Evolutionary conservation across 2,797 vertebrate genomes (phyloP).

Genomic region (Myotis daubentonii): DNA sequence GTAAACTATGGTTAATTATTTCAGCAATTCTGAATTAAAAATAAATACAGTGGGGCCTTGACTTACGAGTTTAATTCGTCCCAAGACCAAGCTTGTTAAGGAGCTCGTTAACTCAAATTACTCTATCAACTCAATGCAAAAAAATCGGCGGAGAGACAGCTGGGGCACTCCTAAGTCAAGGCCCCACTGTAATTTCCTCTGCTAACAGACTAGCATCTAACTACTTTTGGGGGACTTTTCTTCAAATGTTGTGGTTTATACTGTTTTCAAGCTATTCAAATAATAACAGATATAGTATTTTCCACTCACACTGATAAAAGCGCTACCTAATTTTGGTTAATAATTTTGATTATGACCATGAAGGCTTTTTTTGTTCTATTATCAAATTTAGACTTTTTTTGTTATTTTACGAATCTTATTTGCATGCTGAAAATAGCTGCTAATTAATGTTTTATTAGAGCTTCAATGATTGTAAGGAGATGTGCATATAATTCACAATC

Average conservation of each 20-base stretch:
- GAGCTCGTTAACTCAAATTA: no score
- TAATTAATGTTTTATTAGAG: conserved; percentile 43
- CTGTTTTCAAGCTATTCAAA: conserved; percentile 1
- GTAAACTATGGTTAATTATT: conserved; percentile 42
- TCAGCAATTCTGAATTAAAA: conserved; percentile 32
- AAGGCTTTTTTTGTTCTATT: conserved; percentile 14
- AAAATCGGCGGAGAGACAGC: no score
- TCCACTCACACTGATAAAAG: not conserved
- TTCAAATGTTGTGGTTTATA: conserved; percentile 39
- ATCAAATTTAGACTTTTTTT: not conserved
- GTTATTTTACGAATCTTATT: conserved; percentile 19
- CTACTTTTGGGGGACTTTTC: conserved; percentile 45
- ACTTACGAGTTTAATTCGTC: no score
- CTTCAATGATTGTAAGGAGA: not conserved
- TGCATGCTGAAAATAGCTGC: conserved; percentile 35
- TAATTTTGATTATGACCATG: not conserved
- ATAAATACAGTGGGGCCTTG: not conserved
- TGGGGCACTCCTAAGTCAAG: no score
- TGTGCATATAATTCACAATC: not conserved
- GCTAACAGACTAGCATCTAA: not conserved
- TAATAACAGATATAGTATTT: not conserved
- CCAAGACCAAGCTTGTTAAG: no score
- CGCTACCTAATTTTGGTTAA: not conserved
- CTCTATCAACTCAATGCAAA: no score
- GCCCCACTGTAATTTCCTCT: not conserved